Base-by-base conservation (phyloP, 2,797 vertebrate genomes). In the Chiroxiphia lanceolata region DNA sequence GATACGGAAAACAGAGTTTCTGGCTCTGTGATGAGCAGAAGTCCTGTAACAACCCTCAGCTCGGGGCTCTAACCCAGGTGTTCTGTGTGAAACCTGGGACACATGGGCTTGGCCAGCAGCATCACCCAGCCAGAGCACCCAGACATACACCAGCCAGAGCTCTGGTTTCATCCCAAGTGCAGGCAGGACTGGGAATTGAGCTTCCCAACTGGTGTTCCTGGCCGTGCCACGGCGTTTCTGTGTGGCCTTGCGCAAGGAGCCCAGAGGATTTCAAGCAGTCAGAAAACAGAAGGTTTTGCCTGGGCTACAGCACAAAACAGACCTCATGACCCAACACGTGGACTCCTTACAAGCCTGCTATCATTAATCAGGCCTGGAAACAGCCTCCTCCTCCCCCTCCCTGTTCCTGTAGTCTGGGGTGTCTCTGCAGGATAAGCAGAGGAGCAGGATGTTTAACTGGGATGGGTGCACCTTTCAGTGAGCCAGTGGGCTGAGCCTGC, bases 11-110 rank as follows among this genome's bases (percentile, higher is more conserved):
- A 6, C 10, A 2, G 17, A 51, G 6, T 40, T 92, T n/a, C 61
- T 48, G 25, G 26, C 48, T 40, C 50, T 0, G 0, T 2, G 23
- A 38, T 0, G 0, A 7, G 25, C 26, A 27, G 23, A 67, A 47
- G 10, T 25, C 42, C 31, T 17, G 25, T 9, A 10, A n/a, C 7
- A 42, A 5, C 5, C 22, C 29, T 27, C 60, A 22, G 44, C 15
- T 53, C 67, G 4, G 36, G 2, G 51, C 44, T 53, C 31, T 15
- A 23, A 4, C 2, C 1, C 1, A 11, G 23, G 26, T 19, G 5
- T 72, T 12, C 64, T 29, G 8, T 19, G 7, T 2, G 22, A 3
- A 23, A 9, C 19, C 15, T 4, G 10, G 36, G 60, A 11, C 3
- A 5, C 0, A 0, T 3, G 48, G 7, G 33, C 25, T 70, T 3